phyloP scores from a whole-genome alignment of 2,797 vertebrate species.

The Chelonia mydas region DNA sequence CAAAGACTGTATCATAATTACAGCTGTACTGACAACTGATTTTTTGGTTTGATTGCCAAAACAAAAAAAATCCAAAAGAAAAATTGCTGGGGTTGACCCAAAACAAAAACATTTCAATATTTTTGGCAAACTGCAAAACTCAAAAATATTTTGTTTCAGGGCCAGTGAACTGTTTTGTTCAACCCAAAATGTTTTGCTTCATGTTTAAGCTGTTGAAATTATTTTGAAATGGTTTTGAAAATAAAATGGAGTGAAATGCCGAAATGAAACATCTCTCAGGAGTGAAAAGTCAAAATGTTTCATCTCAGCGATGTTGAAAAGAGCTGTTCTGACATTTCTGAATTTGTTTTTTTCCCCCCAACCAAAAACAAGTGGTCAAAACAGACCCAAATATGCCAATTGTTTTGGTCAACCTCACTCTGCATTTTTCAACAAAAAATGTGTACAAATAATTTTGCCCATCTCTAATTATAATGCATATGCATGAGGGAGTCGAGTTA shows the following conservation, averaged over 20 bases:
- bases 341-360: not conserved
- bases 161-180: not conserved
- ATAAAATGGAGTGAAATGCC: not conserved
- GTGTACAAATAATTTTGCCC: not conserved
- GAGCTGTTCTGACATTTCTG: not conserved
- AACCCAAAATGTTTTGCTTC: not conserved
- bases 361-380: not conserved
- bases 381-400: not conserved
- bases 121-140: not conserved
- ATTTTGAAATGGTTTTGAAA: not conserved
- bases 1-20: not conserved
- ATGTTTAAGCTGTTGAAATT: not conserved
- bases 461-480: not conserved
- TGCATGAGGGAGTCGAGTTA: not conserved
- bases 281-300: not conserved
- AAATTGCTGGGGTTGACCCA: not conserved
- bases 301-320: not conserved
- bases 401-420: not conserved
- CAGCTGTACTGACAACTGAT: not conserved
- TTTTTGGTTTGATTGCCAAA: not conserved
- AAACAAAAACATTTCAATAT: not conserved
- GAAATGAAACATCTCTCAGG: not conserved
- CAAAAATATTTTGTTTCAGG: not conserved
- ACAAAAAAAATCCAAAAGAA: too few species aligned
- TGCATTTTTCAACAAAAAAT: not conserved